A percentile compares a stretch with the other conserved stretches of the same genome.
Evolutionary conservation across 1,140 invertebrate species (phyloP).

Genomic region (Diorhabda elongata): DNA sequence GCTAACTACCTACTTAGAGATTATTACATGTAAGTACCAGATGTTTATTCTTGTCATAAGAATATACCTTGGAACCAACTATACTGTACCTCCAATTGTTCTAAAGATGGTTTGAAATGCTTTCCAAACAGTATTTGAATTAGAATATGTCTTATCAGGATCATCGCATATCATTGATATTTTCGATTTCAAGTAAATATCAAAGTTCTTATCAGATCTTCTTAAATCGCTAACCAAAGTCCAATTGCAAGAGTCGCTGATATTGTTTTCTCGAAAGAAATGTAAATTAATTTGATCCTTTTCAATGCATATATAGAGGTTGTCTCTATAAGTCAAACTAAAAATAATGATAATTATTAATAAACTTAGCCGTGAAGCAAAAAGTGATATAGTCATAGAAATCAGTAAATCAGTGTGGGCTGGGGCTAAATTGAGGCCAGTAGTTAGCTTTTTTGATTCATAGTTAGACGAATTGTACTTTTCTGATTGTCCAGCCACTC

Average conservation of each 20-base stretch:
- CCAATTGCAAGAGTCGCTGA: constrained; percentile 38
- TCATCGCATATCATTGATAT: constrained; percentile 60
- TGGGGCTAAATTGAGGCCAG: too few species aligned
- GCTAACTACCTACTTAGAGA: too few species aligned
- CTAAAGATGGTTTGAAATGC: constrained; percentile 62
- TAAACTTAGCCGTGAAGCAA: too few species aligned
- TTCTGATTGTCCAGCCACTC: too few species aligned
- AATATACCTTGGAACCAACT: too few species aligned
- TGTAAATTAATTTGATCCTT: constrained; percentile 39
- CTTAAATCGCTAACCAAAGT: constrained; percentile 43
- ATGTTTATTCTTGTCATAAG: too few species aligned
- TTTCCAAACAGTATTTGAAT: constrained; percentile 64
- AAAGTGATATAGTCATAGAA: too few species aligned
- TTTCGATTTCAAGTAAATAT: constrained; percentile 53
- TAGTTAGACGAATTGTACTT: too few species aligned
- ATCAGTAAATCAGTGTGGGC: too few species aligned
- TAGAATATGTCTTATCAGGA: constrained; percentile 58
- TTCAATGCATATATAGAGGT: constrained; percentile 62
- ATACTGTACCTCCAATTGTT: constrained; percentile 48
- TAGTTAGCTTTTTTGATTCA: too few species aligned
- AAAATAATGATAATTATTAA: not conserved
- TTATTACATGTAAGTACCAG: too few species aligned
- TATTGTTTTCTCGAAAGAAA: constrained; percentile 43
- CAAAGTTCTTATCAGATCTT: constrained; percentile 50
- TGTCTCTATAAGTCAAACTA: constrained; percentile 43